Percentiles rank a stretch among this genome's conserved stretches.
Evolutionary conservation across 2,113 vertebrate species (phyloP).

Genomic region (Planiliza haematocheilus): DNA sequence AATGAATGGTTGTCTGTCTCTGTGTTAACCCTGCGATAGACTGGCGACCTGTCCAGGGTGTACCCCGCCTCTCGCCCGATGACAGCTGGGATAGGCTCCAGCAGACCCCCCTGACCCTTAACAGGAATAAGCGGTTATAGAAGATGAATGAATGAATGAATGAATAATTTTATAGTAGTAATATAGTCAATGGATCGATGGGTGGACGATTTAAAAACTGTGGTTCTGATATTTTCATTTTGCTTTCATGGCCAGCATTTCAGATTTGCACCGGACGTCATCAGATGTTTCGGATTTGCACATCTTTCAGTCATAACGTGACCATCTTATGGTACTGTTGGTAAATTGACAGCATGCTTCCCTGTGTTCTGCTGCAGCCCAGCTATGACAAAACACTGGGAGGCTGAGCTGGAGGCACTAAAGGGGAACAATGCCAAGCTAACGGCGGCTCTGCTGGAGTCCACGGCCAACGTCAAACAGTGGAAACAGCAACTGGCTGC

Average conservation of each 20-base stretch:
- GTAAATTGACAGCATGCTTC: slow-evolving; percentile 14
- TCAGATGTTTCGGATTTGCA: not conserved
- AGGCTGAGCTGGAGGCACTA: slow-evolving; percentile 95
- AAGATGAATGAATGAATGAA: not conserved
- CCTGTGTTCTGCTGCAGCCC: slow-evolving; percentile 73
- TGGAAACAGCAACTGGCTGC: slow-evolving; percentile 99
- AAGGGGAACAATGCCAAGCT: slow-evolving; percentile 99
- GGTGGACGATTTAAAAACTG: not conserved
- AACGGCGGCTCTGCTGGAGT: slow-evolving; percentile 96
- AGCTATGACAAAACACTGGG: slow-evolving; percentile 95
- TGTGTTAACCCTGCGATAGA: too few relatives aligned
- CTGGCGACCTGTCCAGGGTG: too few relatives aligned
- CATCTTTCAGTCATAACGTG: not conserved
- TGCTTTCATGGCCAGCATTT: not conserved
- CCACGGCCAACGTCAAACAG: slow-evolving; percentile 99
- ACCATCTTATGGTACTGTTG: not conserved
- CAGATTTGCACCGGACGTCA: not conserved
- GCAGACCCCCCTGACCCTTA: too few relatives aligned
- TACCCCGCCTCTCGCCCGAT: too few relatives aligned
- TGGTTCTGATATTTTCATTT: too few relatives aligned
- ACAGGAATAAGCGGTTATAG: too few relatives aligned
- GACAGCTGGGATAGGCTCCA: too few relatives aligned
- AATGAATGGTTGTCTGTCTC: too few relatives aligned
- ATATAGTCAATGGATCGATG: not conserved
- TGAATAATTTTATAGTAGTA: too few relatives aligned